Conservation (phyloP, 2,888 invertebrate species). For the Epistrophella euchroma region DNA sequence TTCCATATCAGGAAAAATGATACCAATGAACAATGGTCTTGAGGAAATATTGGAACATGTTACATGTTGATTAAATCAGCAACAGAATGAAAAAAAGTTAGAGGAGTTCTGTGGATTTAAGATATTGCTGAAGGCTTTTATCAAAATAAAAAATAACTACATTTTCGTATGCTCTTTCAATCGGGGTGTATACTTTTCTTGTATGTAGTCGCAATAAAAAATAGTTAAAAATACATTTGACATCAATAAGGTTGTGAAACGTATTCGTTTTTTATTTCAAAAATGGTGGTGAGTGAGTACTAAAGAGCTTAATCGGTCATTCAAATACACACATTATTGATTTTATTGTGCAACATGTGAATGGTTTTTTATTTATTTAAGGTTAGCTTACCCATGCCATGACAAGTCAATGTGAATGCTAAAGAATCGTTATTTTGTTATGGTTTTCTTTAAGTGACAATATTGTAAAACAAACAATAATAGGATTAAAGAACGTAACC, state of each 20-base stretch:
- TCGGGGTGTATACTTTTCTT: neutral
- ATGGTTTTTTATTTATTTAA: neutral
- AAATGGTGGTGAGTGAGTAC: neutral
- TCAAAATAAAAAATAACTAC: neutral
- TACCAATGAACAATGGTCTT: neutral
- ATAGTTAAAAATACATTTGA: neutral
- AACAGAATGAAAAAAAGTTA: neutral
- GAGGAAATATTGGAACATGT: neutral
- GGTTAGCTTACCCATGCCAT: neutral
- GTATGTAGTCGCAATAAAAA: neutral
- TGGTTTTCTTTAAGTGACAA: conserved; percentile 10
- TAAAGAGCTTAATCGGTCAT: neutral
- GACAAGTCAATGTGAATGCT: neutral
- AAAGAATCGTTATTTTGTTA: neutral
- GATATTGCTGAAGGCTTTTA: neutral
- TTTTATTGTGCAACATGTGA: neutral
- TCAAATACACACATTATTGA: neutral
- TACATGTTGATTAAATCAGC: neutral
- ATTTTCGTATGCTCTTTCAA: neutral
- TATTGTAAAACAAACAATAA: conserved; percentile 17
- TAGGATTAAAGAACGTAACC: conserved; percentile 21
- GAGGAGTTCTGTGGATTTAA: too few relatives aligned
- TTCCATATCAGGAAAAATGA: neutral
- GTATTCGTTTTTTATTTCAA: neutral
- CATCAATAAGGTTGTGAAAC: neutral